Base-by-base conservation (phyloP, 2,888 invertebrate genomes). In the Glaucopsyche alexis region DNA sequence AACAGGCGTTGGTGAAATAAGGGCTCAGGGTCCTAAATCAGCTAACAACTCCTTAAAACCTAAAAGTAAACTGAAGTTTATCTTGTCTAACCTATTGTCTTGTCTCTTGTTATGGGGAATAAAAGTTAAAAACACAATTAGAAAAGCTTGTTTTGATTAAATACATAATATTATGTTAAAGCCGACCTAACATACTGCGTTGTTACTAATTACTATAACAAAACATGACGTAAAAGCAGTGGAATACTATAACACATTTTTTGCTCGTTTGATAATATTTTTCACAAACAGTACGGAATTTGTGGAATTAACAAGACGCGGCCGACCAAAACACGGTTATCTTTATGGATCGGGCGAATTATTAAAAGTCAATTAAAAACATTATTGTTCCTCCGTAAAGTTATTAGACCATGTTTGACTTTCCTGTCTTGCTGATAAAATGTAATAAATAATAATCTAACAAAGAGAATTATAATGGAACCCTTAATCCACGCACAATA, bases 261-360 rank as follows among this genome's bases (percentile, higher is more conserved):
- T 55, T 55, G 55, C 55, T 19, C 16, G 19, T 55, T 52, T 19
- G 55, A 19, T 55, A 19, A 52, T 52, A 55, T 55, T 55, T 55
- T 55, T 55, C 19, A 55, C 55, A 55, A 19, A 9, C 11, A 52
- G 52, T n/a, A 16, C 19, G 9, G 19, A 55, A 19, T 55, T 55
- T 55, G 19, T 55, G 19, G 55, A 55, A 55, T 7, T 42, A 42
- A 9, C 19, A 55, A 55, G 55, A 9, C 0, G 55, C 55, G 11
- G 55, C 55, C 55, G 55, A 55, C 55, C 55, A 55, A 19, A 55
- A 55, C 55, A 55, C 55, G 55, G 19, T 55, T 55, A 55, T 55
- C 19, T 55, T 55, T 55, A 55, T 55, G 55, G 55, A 19, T 55
- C 55, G 50, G 50, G 55, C 19, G 55, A 55, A 55, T 55, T 55